Evolutionary conservation across 2,888 invertebrate genomes (phyloP), one percentile per base, ranked within the genome.

Genomic region (Morpho deidamia): DNA sequence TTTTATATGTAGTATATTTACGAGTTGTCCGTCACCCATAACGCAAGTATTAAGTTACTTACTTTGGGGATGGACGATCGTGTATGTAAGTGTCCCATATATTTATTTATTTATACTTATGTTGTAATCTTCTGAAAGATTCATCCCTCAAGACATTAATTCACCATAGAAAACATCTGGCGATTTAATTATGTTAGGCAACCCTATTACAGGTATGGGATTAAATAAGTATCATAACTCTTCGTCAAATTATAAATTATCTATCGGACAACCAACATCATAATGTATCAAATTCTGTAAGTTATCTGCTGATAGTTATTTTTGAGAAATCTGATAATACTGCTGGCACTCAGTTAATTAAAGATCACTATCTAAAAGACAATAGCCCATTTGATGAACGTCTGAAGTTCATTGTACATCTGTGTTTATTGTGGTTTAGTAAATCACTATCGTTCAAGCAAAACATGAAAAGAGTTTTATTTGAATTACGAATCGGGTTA

Each of bases 281-380:
- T 32, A 23, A 42, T 42, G 23, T 42, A 42, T 42, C 42, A 42
- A 42, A 42, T 42, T n/a, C 32, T 42, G 32, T 44, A 44, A 44
- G 44, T 44, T 11, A 44, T 34, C 44, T 34, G 11, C 23, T 23
- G 23, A 23, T 23, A 23, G 23, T 23, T 14, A 35, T 35, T 37
- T 44, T 45, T 11, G 37, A 45, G 45, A 45, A 45, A 45, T 45
- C 37, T 37, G 45, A 45, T 45, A 45, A 45, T 45, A 51, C 40
- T 34, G 45, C 40, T 34, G 45, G 45, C 12, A 44, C 37, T 52
- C 50, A 37, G 45, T 47, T 51, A 50, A 55, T 51, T 48, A 51
- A 39, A 56, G 51, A 56, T 56, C 37, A 32, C 33, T 52, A 52
- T 56, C 44, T 37, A 10, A 49, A 52, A 56, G 35, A 46, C 56